Evolutionary conservation across 2,113 vertebrate genomes (phyloP).

Genomic region (Thymallus thymallus): DNA sequence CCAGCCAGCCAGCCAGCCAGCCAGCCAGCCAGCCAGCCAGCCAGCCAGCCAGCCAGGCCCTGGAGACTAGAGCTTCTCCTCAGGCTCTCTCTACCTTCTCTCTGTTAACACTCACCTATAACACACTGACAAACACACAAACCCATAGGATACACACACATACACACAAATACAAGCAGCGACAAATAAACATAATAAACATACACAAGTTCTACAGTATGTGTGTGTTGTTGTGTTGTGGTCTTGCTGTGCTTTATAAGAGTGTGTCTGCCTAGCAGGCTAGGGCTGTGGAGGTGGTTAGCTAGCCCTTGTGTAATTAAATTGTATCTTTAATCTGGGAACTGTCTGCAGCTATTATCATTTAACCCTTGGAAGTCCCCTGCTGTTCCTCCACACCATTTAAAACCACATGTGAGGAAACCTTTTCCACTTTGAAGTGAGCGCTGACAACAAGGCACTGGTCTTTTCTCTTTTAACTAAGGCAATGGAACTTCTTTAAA

Average conservation of each 20-base stretch:
- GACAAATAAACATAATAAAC: constrained; percentile 2
- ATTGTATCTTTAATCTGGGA: constrained; percentile 64
- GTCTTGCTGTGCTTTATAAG: constrained; percentile 61
- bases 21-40: too few species aligned
- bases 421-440: constrained; percentile 64
- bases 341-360: constrained; percentile 55
- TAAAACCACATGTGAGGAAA: constrained; percentile 68
- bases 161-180: background rate
- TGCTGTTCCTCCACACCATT: constrained; percentile 64
- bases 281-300: constrained; percentile 38
- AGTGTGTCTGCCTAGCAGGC: constrained; percentile 32
- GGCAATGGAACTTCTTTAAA: constrained; percentile 30
- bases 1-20: too few species aligned
- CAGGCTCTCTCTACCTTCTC: too few species aligned
- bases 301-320: constrained; percentile 47
- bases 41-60: too few species aligned
- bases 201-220: background rate
- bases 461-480: constrained; percentile 51
- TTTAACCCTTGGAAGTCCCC: constrained; percentile 56
- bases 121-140: constrained; percentile 60
- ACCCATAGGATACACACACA: constrained; percentile 7
- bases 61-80: too few species aligned
- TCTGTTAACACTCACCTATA: constrained; percentile 9
- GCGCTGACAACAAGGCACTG: constrained; percentile 48
- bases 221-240: constrained; percentile 39